Conservation (phyloP, 35 echinoderm and acorn worm species). For the Stichopus chloronotus region DNA sequence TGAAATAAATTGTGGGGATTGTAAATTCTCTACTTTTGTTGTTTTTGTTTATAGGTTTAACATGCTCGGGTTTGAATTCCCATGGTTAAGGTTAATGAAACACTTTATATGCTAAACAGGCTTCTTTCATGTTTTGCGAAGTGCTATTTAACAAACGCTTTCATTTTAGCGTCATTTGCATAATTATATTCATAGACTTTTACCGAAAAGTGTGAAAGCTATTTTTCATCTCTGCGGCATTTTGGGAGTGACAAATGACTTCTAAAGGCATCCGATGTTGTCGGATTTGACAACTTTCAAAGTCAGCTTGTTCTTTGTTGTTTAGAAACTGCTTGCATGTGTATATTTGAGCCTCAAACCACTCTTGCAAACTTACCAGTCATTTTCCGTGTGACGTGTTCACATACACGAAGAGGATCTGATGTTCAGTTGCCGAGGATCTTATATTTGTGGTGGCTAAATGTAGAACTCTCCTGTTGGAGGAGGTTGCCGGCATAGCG, state of each 20-base stretch:
- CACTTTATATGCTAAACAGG: slow-evolving; percentile 58
- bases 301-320: slow-evolving; percentile 30
- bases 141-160: slow-evolving; percentile 10
- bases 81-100: slow-evolving; percentile 1
- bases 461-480: too few species aligned
- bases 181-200: slow-evolving; percentile 63
- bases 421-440: too few species aligned
- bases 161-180: slow-evolving; percentile 47
- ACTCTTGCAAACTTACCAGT: background rate
- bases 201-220: slow-evolving; percentile 35
- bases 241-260: slow-evolving; percentile 48
- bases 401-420: too few species aligned
- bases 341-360: slow-evolving; percentile 4
- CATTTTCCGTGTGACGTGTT: background rate
- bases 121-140: slow-evolving; percentile 52
- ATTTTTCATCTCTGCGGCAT: slow-evolving; percentile 46
- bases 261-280: slow-evolving; percentile 54
- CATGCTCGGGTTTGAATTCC: slow-evolving; percentile 7
- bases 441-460: too few species aligned
- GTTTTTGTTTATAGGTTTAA: background rate
- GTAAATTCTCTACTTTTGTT: background rate
- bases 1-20: background rate
- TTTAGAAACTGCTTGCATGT: slow-evolving; percentile 5
- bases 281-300: slow-evolving; percentile 51
- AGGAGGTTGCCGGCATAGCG: too few species aligned